A percentile compares a stretch with the other conserved stretches of the same genome.
phyloP scores from a whole-genome alignment of 1,140 invertebrate species.

The Leptoteleia sp. region DNA sequence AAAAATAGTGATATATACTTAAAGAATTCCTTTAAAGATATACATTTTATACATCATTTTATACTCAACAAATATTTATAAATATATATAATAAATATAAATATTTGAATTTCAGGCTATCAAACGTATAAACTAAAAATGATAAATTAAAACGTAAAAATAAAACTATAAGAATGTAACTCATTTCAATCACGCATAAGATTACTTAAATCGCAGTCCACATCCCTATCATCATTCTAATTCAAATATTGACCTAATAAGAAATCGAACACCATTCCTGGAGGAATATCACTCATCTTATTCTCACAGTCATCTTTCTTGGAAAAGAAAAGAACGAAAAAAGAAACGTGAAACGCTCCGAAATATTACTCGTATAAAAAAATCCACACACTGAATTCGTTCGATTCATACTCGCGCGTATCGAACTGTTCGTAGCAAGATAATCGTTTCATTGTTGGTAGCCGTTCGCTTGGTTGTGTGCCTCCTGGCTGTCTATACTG shows the following conservation, averaged over 20 bases:
- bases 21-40: too few relatives aligned
- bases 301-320: slow-evolving; percentile 1
- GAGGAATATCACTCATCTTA: slow-evolving; percentile 18
- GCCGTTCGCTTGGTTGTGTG: slow-evolving; percentile 75
- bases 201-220: slow-evolving; percentile 39
- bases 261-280: slow-evolving; percentile 54
- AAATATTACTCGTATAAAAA: slow-evolving; percentile 15
- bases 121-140: too few relatives aligned
- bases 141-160: background rate
- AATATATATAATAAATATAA: background rate
- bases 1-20: too few relatives aligned
- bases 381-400: slow-evolving; percentile 19
- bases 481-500: slow-evolving; percentile 81
- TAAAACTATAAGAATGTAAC: background rate
- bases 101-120: too few relatives aligned
- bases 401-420: slow-evolving; percentile 39
- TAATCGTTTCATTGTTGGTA: slow-evolving; percentile 77
- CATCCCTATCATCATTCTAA: slow-evolving; percentile 27
- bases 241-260: slow-evolving; percentile 43
- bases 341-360: too few relatives aligned
- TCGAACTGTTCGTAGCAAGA: slow-evolving; percentile 46
- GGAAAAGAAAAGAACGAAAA: too few relatives aligned
- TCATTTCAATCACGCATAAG: background rate
- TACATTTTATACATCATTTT: too few relatives aligned
- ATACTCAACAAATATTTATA: too few relatives aligned